These are phyloP conservation scores for Sciaenops ocellatus DNA, from an alignment of 2,797 vertebrate species.

Conservation along the genomic window DNA sequence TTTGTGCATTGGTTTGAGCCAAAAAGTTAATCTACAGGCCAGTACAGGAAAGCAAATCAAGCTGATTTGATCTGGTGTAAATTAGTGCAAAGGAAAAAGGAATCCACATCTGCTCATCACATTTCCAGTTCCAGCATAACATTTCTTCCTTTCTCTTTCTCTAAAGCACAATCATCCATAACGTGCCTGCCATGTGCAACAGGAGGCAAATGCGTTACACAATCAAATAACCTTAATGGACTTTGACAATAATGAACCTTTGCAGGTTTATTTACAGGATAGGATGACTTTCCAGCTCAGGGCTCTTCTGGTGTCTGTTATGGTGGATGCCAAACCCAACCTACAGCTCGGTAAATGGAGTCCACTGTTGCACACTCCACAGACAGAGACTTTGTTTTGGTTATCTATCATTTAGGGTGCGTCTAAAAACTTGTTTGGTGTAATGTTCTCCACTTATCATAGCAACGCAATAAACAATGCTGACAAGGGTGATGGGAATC, in stretches of 20 bases:
- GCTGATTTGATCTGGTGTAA: conserved; percentile 69
- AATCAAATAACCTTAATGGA: conserved; percentile 68
- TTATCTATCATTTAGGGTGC: conserved; percentile 45
- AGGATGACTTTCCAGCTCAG: conserved; percentile 46
- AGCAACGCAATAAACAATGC: conserved; percentile 27
- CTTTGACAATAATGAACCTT: conserved; percentile 64
- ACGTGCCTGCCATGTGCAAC: conserved; percentile 60
- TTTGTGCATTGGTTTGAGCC: conserved; percentile 43
- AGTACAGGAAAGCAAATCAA: conserved; percentile 64
- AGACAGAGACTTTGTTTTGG: conserved; percentile 49
- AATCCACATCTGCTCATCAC: conserved; percentile 84
- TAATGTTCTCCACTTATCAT: conserved; percentile 12
- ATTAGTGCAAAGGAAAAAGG: conserved; percentile 59
- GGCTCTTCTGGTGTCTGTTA: conserved; percentile 59
- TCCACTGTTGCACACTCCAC: conserved; percentile 31
- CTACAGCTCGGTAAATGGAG: conserved; percentile 40
- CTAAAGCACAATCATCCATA: conserved; percentile 44
- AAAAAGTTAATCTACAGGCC: conserved; percentile 44
- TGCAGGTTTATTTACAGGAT: conserved; percentile 68
- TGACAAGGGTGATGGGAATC: conserved; percentile 12
- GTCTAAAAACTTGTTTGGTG: conserved; percentile 29
- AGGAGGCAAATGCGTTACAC: conserved; percentile 54
- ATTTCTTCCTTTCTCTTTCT: conserved; percentile 48
- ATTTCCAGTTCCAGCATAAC: conserved; percentile 65
- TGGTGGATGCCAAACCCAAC: conserved; percentile 44